A percentile compares a stretch with the other conserved stretches of the same genome.
Conservation (phyloP, 2,888 invertebrate species). For the Spilosoma lubricipeda region DNA sequence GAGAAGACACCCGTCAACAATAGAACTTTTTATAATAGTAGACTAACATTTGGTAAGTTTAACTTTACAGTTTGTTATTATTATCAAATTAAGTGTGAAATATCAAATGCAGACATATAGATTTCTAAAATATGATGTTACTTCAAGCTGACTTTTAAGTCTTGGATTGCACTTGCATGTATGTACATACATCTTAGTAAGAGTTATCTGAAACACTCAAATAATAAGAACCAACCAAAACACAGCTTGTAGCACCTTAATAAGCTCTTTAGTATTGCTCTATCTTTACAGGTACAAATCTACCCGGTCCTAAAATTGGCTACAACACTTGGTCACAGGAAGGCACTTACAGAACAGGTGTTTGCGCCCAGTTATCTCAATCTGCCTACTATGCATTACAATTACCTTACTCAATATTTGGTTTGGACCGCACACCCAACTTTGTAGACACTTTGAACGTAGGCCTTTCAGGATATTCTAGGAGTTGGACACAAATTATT, state of each 20-base stretch:
- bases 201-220: too few relatives aligned
- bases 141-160: too few relatives aligned
- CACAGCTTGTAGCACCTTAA: neutral
- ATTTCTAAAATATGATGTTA: neutral
- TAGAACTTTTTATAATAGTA: slow-evolving; percentile 91
- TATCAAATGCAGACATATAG: neutral
- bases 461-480: slow-evolving; percentile 89
- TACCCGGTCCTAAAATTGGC: slow-evolving; percentile 95
- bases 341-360: slow-evolving; percentile 92
- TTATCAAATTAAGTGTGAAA: neutral
- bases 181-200: too few relatives aligned
- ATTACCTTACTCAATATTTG: slow-evolving; percentile 97
- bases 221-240: neutral
- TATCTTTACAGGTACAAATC: slow-evolving; percentile 88
- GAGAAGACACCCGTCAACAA: slow-evolving; percentile 89
- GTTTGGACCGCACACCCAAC: slow-evolving; percentile 98
- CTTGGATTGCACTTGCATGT: too few relatives aligned
- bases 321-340: slow-evolving; percentile 96
- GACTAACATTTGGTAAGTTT: slow-evolving; percentile 90
- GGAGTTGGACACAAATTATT: slow-evolving; percentile 96
- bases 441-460: slow-evolving; percentile 96
- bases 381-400: slow-evolving; percentile 97
- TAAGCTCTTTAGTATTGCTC: neutral
- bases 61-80: neutral
- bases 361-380: slow-evolving; percentile 95